Evolutionary conservation across 2,113 vertebrate species (phyloP), one percentile per base, ranked within the genome.

Genomic region (Tinamus guttatus): DNA sequence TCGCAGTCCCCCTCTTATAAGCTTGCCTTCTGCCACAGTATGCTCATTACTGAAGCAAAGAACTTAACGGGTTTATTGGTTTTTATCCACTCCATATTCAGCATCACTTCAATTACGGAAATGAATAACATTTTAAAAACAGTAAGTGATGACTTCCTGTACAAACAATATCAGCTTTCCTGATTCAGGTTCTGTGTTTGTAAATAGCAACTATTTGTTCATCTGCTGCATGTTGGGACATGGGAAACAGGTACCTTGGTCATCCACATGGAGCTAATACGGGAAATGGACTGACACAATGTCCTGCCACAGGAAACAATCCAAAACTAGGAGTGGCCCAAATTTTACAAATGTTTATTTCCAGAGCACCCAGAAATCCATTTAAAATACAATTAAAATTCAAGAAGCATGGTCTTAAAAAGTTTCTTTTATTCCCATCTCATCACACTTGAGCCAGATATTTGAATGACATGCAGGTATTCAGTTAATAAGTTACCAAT

Each of bases 301-400:
- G 91, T 96, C 93, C 96, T 96, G 91, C 77, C 87, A 92, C 91
- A 95, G 97, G 96, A 97, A 97, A 97, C 95, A 96, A 96, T 96
- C 91, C 85, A 95, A 74, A 95, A 78, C 78, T 85, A 93, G 87
- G 76, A 94, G 69, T 65, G 60, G 93, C 67, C 13, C 56, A 76
- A 78, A 94, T 95, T 94, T 95, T 95, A 96, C 89, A 92, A 89
- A 81, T 68, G 63, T 93, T 95, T 78, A 49, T 95, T 95, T 94
- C 90, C 85, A 92, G 87, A 96, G 49, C 36, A 79, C 64, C 32
- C 64, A 78, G n/a, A 85, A 89, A 90, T 78, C 65, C 21, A 47
- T 92, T 91, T 43, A 18, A 78, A 65, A 69, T 59, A 74, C 81
- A 93, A 85, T 34, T 49, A 43, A 69, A 59, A 27, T 73, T 73